Evolutionary conservation across 2,797 vertebrate genomes (phyloP).

Genomic region (Acrossocheilus wenchowensis): DNA sequence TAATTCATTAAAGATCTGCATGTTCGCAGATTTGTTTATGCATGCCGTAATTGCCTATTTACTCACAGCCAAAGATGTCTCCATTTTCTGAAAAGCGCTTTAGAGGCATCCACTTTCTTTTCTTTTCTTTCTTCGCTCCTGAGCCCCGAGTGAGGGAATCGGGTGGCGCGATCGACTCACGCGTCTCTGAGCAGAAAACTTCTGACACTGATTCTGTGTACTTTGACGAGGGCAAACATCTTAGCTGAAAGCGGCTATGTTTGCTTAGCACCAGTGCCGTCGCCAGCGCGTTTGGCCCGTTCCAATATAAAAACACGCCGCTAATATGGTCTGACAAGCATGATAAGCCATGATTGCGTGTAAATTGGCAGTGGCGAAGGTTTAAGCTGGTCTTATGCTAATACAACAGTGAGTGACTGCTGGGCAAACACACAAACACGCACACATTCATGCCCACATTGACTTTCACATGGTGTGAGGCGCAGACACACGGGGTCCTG

Average conservation of each 20-base stretch:
- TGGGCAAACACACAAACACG: constrained; percentile 61
- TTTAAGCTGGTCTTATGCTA: constrained; percentile 78
- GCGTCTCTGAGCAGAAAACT: constrained; percentile 55
- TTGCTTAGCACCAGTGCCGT: constrained; percentile 33
- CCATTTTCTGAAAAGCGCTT: constrained; percentile 21
- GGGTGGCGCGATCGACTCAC: constrained; percentile 9
- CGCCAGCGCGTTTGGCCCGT: constrained; percentile 69
- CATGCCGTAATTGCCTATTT: constrained; percentile 46
- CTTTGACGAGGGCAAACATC: constrained; percentile 39
- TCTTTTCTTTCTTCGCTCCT: constrained; percentile 1
- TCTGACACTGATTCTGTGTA: constrained; percentile 57
- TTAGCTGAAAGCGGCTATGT: constrained; percentile 35
- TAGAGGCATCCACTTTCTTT: constrained; percentile 33
- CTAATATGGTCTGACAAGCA: constrained; percentile 79
- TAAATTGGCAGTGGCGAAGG: constrained; percentile 79
- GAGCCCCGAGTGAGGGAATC: constrained; percentile 16
- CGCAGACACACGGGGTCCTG: constrained; percentile 4
- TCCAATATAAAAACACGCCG: constrained; percentile 76
- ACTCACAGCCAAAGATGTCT: constrained; percentile 39
- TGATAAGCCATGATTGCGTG: constrained; percentile 79
- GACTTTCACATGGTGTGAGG: neutral
- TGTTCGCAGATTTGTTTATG: constrained; percentile 50
- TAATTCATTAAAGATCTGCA: constrained; percentile 55
- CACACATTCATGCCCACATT: constrained; percentile 35
- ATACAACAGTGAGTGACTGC: constrained; percentile 75